phyloP scores from a whole-genome alignment of 2,888 invertebrate genomes.

The Rapana venosa region DNA sequence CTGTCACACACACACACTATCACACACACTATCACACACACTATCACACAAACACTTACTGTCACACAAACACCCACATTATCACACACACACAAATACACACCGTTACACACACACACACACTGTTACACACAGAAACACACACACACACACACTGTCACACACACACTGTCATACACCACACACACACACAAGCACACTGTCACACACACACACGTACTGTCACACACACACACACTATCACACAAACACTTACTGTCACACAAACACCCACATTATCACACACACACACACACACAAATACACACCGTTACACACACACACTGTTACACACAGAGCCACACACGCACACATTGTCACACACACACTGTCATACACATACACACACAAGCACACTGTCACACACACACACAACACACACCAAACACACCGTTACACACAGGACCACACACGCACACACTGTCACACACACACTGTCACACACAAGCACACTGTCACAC shows the following conservation, averaged over 20 bases:
- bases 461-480: no score
- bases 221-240: constrained; percentile 15
- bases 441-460: no score
- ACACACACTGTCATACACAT: no score
- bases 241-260: no score
- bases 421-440: no score
- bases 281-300: not conserved
- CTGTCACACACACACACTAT: no score
- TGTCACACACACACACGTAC: not conserved
- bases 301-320: not conserved
- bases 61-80: no score
- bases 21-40: no score
- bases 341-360: not conserved
- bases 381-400: no score
- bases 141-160: not conserved
- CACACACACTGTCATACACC: not conserved
- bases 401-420: no score
- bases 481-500: not conserved
- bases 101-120: constrained; percentile 22
- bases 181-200: not conserved
- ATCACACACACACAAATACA: constrained; percentile 5
- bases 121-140: not conserved
- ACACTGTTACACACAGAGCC: no score
- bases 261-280: constrained; percentile 1
- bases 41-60: no score